Evolutionary conservation across 1,140 invertebrate genomes (phyloP), one percentile per base, ranked within the genome.

Genomic region (Varroa destructor): DNA sequence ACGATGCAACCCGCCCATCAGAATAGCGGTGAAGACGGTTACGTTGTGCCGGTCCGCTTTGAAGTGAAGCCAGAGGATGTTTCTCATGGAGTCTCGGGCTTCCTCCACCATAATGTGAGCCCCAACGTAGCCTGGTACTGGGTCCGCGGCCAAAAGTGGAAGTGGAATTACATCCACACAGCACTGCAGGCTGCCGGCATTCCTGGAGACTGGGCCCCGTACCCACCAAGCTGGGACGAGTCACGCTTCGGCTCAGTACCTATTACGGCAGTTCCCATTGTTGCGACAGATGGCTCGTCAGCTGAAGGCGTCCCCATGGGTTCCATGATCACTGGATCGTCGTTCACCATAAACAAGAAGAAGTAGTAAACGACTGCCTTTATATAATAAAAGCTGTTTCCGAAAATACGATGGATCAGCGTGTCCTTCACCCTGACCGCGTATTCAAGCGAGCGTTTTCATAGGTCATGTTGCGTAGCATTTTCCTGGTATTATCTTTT

Each of bases 131-230:
- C 57, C 40, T 58, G 57, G 57, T 58, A 58, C 40, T 58, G 57
- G 57, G 57, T 58, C 4, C 57, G 40, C 25, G 57, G 57, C 6
- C 57, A 58, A 12, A 58, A 58, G 40, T 58, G 57, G 57, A 58
- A 58, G 57, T 58, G 57, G 57, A 58, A 58, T 12, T 12, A 58
- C 57, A 58, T 58, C 40, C 57, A 58, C 57, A 5, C 57, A 42
- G 57, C 57, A 12, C 40, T 58, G 3, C 57, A 58, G 25, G 57
- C 57, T 58, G 40, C 57, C 25, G 57, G 57, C 12, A 12, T 58
- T 6, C 57, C 40, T 42, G 40, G 57, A 5, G 25, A 12, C 3
- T 58, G 40, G 25, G 57, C 57, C 3, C 57, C 57, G 57, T 58
- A 58, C 57, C 25, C 57, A 6, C 57, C 57, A 36, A 58, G 4